Conservation (phyloP, 2,888 invertebrate genomes). For the Dicyrtomina minuta region DNA sequence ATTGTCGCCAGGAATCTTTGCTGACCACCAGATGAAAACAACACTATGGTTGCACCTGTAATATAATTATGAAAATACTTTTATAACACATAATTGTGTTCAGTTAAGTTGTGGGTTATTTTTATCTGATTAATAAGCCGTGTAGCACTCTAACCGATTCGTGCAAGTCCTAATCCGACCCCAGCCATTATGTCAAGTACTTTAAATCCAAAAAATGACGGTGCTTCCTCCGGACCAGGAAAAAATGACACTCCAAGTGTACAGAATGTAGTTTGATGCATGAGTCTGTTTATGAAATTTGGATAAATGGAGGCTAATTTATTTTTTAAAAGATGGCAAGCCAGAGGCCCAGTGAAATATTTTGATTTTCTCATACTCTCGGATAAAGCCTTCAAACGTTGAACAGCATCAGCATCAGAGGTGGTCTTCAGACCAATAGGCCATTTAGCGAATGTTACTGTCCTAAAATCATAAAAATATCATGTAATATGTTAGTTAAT, state of each 20-base stretch:
- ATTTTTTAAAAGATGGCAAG: no score
- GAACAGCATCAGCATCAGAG: no score
- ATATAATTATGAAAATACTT: neutral
- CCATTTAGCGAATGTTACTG: neutral
- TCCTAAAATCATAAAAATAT: neutral
- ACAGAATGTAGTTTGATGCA: neutral
- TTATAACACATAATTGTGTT: neutral
- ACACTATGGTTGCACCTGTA: neutral
- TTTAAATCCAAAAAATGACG: neutral
- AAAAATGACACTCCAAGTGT: neutral
- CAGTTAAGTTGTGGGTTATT: no score
- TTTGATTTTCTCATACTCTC: no score
- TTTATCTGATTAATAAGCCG: no score
- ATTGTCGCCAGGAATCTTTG: slow-evolving; percentile 2
- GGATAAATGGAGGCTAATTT: no score
- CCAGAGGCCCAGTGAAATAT: no score
- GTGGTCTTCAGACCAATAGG: neutral
- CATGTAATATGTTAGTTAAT: neutral
- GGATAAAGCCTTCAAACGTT: no score
- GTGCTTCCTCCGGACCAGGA: neutral
- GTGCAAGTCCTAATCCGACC: neutral
- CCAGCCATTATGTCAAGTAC: neutral
- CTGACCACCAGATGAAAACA: neutral
- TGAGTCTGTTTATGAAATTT: neutral
- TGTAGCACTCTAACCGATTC: neutral